These are phyloP conservation scores for Camponotus vicinus DNA, from an alignment of 1,140 invertebrate species.

Conservation along the genomic window DNA sequence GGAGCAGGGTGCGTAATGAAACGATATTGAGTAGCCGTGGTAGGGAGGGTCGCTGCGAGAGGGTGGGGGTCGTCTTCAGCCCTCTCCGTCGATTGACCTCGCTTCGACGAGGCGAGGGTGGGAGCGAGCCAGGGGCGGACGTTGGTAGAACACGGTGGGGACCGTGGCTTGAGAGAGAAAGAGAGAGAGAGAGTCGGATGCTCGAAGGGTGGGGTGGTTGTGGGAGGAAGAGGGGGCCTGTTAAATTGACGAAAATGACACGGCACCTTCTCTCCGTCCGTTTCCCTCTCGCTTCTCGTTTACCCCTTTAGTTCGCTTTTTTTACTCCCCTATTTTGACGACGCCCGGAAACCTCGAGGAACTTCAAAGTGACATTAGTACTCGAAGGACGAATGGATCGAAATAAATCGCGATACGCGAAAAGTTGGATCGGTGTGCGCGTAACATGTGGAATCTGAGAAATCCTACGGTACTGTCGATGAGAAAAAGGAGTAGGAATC, in stretches of 20 bases:
- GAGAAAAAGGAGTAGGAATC: background rate
- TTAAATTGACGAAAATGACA: slow-evolving; percentile 85
- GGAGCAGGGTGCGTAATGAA: slow-evolving; percentile 84
- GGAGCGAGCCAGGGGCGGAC: slow-evolving; percentile 64
- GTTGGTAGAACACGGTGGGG: slow-evolving; percentile 62
- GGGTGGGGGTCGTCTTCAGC: slow-evolving; percentile 81
- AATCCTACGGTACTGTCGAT: slow-evolving; percentile 14
- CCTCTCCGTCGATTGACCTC: slow-evolving; percentile 85
- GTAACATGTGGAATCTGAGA: background rate
- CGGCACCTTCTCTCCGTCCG: slow-evolving; percentile 69
- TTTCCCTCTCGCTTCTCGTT: slow-evolving; percentile 27
- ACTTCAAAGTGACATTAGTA: slow-evolving; percentile 67
- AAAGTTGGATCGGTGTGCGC: slow-evolving; percentile 16
- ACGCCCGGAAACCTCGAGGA: slow-evolving; percentile 73
- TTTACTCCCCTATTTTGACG: slow-evolving; percentile 28
- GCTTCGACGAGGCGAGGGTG: slow-evolving; percentile 73
- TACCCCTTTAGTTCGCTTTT: slow-evolving; percentile 44
- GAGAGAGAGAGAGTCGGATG: too few species aligned
- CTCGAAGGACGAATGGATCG: slow-evolving; percentile 9
- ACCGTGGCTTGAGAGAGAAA: slow-evolving; percentile 23
- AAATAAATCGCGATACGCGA: slow-evolving; percentile 42
- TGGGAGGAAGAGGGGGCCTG: slow-evolving; percentile 64
- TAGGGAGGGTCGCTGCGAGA: slow-evolving; percentile 70
- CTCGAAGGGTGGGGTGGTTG: background rate
- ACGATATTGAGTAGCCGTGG: slow-evolving; percentile 84